phyloP scores from a whole-genome alignment of 2,113 vertebrate genomes.

The Picathartes gymnocephalus region DNA sequence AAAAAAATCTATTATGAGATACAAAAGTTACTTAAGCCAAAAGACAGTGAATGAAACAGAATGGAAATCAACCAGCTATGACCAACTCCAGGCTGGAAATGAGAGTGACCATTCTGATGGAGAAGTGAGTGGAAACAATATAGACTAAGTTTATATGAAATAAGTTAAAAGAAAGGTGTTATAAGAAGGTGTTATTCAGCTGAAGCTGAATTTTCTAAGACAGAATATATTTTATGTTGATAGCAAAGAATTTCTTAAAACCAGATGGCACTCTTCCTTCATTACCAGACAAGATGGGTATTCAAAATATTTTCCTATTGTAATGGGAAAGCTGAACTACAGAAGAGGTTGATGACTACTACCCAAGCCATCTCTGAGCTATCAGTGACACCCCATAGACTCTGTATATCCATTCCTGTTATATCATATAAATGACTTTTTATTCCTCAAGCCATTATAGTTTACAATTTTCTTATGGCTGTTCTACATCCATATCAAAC shows the following conservation, averaged over 20 bases:
- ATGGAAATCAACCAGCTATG: not conserved
- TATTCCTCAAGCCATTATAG: not conserved
- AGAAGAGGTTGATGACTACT: not conserved
- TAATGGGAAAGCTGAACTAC: not conserved
- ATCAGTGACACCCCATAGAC: not conserved
- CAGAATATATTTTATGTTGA: not conserved
- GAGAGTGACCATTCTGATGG: not conserved
- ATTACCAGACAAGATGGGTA: not conserved
- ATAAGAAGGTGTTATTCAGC: not conserved
- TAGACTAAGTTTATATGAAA: not conserved
- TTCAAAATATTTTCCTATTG: not conserved
- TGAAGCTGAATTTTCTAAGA: not conserved
- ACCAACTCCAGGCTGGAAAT: not conserved
- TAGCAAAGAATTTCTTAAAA: not conserved
- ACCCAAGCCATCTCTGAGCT: not conserved
- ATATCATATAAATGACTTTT: not conserved
- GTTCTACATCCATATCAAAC: not conserved
- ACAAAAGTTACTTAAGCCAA: not conserved
- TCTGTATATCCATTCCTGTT: not conserved
- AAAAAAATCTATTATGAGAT: not conserved
- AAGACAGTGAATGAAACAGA: not conserved
- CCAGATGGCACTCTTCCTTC: not conserved
- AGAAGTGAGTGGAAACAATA: not conserved
- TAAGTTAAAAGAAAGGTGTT: not conserved
- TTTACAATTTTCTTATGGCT: not conserved